phyloP scores from a whole-genome alignment of 1,140 invertebrate genomes.

The Cheumatopsyche charites region DNA sequence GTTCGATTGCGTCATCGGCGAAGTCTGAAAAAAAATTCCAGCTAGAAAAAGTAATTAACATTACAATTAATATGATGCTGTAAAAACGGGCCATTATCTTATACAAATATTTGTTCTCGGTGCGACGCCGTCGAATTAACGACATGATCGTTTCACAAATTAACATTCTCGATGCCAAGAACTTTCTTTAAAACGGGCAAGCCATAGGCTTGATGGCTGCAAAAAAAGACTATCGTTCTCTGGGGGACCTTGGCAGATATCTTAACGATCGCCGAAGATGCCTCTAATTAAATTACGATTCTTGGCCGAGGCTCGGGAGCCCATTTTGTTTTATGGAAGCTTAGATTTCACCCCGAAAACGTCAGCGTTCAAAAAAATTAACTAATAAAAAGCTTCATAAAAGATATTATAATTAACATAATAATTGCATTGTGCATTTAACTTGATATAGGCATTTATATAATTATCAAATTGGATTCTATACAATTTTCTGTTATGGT shows the following conservation, averaged over 20 bases:
- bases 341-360: not conserved
- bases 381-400: not conserved
- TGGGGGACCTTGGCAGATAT: slow-evolving; percentile 20
- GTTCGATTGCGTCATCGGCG: no score
- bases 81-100: no score
- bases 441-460: no score
- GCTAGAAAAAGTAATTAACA: no score
- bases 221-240: slow-evolving; percentile 3
- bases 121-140: not conserved
- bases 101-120: no score
- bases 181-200: slow-evolving; percentile 3
- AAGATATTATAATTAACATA: no score
- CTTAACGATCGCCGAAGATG: slow-evolving; percentile 33
- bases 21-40: no score
- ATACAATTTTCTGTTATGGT: no score
- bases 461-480: no score
- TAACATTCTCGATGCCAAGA: slow-evolving; percentile 22
- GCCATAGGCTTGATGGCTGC: not conserved
- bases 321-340: slow-evolving; percentile 21
- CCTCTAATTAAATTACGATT: slow-evolving; percentile 39
- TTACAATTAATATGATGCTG: no score
- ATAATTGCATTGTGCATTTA: no score
- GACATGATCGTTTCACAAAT: slow-evolving; percentile 14
- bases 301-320: slow-evolving; percentile 22
- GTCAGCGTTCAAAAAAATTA: not conserved